Percentiles rank a stretch among this genome's conserved stretches.
Conservation (phyloP, 2,888 invertebrate genomes). For the Axea sp. region DNA sequence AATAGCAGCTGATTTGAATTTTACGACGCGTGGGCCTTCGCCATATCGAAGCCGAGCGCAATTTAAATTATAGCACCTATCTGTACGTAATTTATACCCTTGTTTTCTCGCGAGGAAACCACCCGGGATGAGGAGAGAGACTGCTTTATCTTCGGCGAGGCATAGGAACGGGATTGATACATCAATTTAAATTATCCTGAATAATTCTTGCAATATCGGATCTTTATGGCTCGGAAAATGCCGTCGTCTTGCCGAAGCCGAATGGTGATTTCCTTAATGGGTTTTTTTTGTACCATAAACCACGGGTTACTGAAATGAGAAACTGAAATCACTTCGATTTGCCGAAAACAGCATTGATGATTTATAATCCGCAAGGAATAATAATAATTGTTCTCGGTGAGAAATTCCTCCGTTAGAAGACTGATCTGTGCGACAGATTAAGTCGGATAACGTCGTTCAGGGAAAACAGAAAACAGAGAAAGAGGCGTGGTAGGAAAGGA, state of each 20-base stretch:
- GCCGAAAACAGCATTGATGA: constrained; percentile 42
- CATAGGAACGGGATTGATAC: constrained; percentile 68
- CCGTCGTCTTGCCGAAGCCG: constrained; percentile 68
- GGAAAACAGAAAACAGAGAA: constrained; percentile 18
- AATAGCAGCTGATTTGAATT: constrained; percentile 74
- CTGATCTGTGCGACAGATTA: constrained; percentile 25
- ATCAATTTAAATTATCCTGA: constrained; percentile 79
- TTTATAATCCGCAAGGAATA: constrained; percentile 25
- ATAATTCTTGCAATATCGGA: constrained; percentile 77
- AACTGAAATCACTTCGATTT: constrained; percentile 57
- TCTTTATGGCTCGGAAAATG: constrained; percentile 77
- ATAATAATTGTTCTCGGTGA: constrained; percentile 1
- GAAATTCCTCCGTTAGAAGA: neutral
- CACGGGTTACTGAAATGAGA: constrained; percentile 54
- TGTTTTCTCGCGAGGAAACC: constrained; percentile 71
- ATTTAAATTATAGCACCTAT: constrained; percentile 77
- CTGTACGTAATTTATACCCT: constrained; percentile 77
- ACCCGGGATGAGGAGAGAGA: constrained; percentile 51
- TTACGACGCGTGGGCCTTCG: constrained; percentile 71
- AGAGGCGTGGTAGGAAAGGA: no score
- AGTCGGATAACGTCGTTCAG: constrained; percentile 26
- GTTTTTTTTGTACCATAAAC: constrained; percentile 68
- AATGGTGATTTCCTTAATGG: constrained; percentile 74
- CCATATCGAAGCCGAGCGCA: constrained; percentile 70
- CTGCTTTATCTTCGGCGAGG: constrained; percentile 59